Base-by-base conservation (phyloP, 2,113 vertebrate species). In the Oplegnathus fasciatus region DNA sequence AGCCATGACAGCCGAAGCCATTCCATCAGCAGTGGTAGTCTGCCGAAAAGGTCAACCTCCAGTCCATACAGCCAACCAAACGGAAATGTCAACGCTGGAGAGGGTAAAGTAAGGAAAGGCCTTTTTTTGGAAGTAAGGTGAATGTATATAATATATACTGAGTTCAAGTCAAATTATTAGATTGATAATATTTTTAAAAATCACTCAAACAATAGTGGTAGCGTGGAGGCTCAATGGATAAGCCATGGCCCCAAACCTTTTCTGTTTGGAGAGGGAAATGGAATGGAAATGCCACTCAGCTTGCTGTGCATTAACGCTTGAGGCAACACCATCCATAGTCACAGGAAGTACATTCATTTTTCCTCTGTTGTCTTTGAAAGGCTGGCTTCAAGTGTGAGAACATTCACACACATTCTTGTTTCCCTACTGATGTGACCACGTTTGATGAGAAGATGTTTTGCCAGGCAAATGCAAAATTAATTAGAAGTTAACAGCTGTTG, bases 21-120 rank as follows among this genome's bases (percentile, higher is more conserved):
- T 91, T 89, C 84, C 81, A 89, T 93, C 91, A 86, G 86, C 81
- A 52, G 58, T 68, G 48, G 86, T 61, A 82, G 85, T 75, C 84
- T 64, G 71, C 52, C 1, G 58, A 75, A 92, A 92, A 93, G 89
- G 93, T 90, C 86, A 90, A 44, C 48, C 30, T 80, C 71, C 61
- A 61, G 75, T 61, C 80, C 17, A 34, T 55, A 61, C 22, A 22
- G 70, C 48, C 55, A 57, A 60, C 76, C 52, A 14, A 68, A 86
- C 0, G 22, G 44, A 89, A 91, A 89, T 90, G 87, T 89, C 86
- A 89, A 1, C 5, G 44, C 20, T 46, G 22, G 68, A 66, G 20
- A 67, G 57, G 13, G 40, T 66, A 34, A 70, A 40, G 30, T 10
- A 48, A 24, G n/a, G 22, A 46, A 65, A 67, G 26, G 26, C 34